Evolutionary conservation across 2,113 vertebrate genomes (phyloP).

Genomic region (Melanotaenia duboulayi): DNA sequence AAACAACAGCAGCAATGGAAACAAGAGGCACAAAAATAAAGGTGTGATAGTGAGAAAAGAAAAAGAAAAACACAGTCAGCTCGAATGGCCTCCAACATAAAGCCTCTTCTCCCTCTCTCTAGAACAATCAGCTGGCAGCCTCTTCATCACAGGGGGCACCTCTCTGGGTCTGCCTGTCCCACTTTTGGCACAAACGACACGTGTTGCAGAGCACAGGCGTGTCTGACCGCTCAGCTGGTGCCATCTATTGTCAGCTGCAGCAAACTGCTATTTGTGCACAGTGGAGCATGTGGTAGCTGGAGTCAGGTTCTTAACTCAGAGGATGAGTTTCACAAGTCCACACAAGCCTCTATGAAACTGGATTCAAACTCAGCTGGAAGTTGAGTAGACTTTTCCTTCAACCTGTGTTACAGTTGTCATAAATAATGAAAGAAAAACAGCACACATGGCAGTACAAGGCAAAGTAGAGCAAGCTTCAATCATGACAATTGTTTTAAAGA

Average conservation of each 20-base stretch:
- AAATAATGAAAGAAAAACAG: conserved; percentile 15
- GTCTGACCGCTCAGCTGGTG: conserved; percentile 48
- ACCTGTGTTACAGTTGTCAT: background rate
- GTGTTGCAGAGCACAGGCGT: background rate
- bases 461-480: conserved; percentile 63
- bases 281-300: background rate
- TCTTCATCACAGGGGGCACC: conserved; percentile 48
- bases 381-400: background rate
- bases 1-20: conserved; percentile 63
- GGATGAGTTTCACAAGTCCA: conserved; percentile 1
- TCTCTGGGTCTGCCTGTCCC: conserved; percentile 41
- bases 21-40: conserved; percentile 72
- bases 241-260: conserved; percentile 60
- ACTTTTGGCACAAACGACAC: conserved; percentile 49
- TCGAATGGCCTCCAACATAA: conserved; percentile 60
- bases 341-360: background rate
- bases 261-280: conserved; percentile 26
- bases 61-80: conserved; percentile 58
- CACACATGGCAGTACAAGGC: conserved; percentile 58
- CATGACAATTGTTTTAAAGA: conserved; percentile 9
- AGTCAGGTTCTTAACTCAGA: background rate
- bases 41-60: conserved; percentile 51
- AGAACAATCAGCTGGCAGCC: conserved; percentile 63
- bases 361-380: background rate
- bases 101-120: conserved; percentile 39